Evolutionary conservation across 1,140 invertebrate genomes (phyloP).

Genomic region (Calycopis cecrops): DNA sequence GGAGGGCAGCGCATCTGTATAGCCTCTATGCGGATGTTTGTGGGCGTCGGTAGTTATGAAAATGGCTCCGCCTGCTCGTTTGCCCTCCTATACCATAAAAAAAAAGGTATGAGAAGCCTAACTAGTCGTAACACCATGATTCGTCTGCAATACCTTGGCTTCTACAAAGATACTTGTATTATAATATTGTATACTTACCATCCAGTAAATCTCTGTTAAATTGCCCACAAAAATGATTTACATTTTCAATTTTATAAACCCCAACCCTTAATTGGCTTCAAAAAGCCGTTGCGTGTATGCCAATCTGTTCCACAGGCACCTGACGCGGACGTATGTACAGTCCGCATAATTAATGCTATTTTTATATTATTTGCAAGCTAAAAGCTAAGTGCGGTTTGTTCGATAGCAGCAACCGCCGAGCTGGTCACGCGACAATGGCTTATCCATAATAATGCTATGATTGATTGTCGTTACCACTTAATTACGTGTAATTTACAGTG

Average conservation of each 20-base stretch:
- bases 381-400: slow-evolving; percentile 25
- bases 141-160: too few relatives aligned
- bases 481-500: slow-evolving; percentile 28
- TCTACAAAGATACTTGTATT: too few relatives aligned
- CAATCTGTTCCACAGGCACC: slow-evolving; percentile 14
- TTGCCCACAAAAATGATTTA: too few relatives aligned
- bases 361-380: slow-evolving; percentile 21
- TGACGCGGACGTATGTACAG: background rate
- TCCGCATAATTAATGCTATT: slow-evolving; percentile 24
- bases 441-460: slow-evolving; percentile 48
- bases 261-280: slow-evolving; percentile 13
- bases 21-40: too few relatives aligned
- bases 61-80: too few relatives aligned
- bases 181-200: too few relatives aligned
- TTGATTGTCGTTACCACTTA: slow-evolving; percentile 53
- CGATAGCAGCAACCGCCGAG: slow-evolving; percentile 34
- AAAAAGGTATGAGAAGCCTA: too few relatives aligned
- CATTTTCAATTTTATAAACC: background rate
- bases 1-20: too few relatives aligned
- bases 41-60: too few relatives aligned
- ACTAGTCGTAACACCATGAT: too few relatives aligned
- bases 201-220: too few relatives aligned
- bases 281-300: slow-evolving; percentile 24
- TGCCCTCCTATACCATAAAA: too few relatives aligned
- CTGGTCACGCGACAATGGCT: slow-evolving; percentile 42